Evolutionary conservation across 1,140 invertebrate genomes (phyloP).

Genomic region (Globodera rostochiensis): DNA sequence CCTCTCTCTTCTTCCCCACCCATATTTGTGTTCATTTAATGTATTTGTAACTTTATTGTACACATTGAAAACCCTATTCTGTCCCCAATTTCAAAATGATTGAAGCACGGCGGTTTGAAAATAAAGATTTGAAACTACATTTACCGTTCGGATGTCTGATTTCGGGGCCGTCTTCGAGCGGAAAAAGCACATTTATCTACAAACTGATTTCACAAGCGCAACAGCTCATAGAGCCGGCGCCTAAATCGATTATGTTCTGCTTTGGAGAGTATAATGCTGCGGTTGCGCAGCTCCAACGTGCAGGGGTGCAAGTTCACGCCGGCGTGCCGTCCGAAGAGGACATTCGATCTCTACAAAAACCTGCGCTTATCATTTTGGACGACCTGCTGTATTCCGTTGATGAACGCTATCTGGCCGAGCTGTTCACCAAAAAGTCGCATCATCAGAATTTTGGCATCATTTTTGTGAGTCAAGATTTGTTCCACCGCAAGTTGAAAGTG

Average conservation of each 20-base stretch:
- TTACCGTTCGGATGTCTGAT: not conserved
- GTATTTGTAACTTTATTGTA: not conserved
- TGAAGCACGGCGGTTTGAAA: not conserved
- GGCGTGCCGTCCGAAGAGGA: slow-evolving; percentile 18
- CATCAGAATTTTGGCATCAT: slow-evolving; percentile 17
- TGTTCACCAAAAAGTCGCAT: slow-evolving; percentile 33
- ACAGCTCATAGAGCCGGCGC: not conserved
- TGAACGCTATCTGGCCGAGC: slow-evolving; percentile 18
- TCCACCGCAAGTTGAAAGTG: slow-evolving; percentile 22
- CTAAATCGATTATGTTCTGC: slow-evolving; percentile 1
- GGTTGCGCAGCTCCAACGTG: not conserved
- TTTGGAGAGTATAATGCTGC: not conserved
- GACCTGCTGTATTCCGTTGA: slow-evolving; percentile 30
- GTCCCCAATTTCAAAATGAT: not conserved
- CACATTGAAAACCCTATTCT: not conserved
- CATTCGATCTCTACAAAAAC: not conserved
- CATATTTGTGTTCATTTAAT: too few relatives aligned
- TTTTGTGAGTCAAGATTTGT: slow-evolving; percentile 19
- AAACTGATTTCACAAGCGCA: not conserved
- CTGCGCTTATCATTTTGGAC: slow-evolving; percentile 20
- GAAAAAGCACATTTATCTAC: not conserved
- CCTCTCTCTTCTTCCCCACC: too few relatives aligned
- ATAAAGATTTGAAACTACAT: not conserved
- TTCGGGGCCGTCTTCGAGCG: too few relatives aligned
- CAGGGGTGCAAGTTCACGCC: slow-evolving; percentile 1